These are phyloP conservation scores for Malurus cyaneus DNA, from an alignment of 2,113 vertebrate genomes.

Conservation along the genomic window DNA sequence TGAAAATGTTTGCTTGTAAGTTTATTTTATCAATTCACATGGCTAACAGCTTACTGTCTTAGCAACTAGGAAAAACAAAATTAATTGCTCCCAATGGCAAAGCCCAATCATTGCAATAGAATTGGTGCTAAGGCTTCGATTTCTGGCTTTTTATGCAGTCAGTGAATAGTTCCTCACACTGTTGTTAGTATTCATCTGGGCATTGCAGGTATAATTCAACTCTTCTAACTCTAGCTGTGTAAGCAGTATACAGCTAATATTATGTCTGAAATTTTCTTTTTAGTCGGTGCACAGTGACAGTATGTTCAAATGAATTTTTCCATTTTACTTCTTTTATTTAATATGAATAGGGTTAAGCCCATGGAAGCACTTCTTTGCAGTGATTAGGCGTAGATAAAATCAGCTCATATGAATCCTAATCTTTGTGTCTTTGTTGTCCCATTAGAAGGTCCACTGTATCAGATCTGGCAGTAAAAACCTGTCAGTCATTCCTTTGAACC, in stretches of 20 bases:
- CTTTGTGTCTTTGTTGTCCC: neutral
- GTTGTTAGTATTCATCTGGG: neutral
- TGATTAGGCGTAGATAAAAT: neutral
- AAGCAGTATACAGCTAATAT: neutral
- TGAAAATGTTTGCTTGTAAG: neutral
- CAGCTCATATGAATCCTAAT: neutral
- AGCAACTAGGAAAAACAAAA: neutral
- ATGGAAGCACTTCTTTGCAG: neutral
- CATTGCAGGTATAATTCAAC: neutral
- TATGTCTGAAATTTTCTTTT: neutral
- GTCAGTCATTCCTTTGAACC: neutral
- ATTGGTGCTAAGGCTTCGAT: neutral
- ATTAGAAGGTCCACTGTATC: neutral
- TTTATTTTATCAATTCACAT: neutral
- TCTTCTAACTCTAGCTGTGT: neutral
- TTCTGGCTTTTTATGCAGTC: neutral
- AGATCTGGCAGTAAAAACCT: neutral
- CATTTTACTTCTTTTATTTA: neutral
- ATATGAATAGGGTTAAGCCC: neutral
- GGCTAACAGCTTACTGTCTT: neutral
- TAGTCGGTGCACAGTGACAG: neutral
- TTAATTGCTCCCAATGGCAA: neutral
- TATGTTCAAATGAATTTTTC: neutral
- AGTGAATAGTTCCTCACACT: neutral
- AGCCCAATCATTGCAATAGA: neutral